Base-by-base conservation (phyloP, 2,797 vertebrate species). In the Macropodus opercularis region DNA sequence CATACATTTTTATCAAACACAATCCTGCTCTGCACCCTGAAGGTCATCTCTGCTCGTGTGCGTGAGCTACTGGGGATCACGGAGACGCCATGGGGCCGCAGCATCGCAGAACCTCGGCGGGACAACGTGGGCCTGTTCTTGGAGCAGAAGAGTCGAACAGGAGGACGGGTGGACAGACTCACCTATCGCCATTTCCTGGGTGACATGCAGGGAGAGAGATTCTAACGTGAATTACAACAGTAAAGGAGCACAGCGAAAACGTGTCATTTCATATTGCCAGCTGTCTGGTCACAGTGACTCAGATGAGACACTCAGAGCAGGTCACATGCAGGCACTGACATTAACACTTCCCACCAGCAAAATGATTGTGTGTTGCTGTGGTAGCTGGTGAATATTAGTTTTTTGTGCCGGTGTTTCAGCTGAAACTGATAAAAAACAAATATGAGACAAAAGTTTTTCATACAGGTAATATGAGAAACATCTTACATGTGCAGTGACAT, bases 61-160 rank as follows among this genome's bases (percentile, higher is more conserved):
- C 90, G 89, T 2, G 82, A 93, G 48, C 82, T 97, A 47, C 90
- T 98, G 77, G 88, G 89, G 35, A 91, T 92, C 73, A 87, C 90
- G 41, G 94, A 96, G 38, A 90, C 92, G 23, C 80, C 23, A 47
- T 96, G 94, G 91, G 91, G 40, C 34, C 91, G 85, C 61, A 94
- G 90, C 85, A 87, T 97, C 56, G 69, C 90, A 3, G 91, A 95
- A 57, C 93, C 92, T 1, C 92, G 64, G n/a, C 86, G 88, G 75
- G 96, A 96, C 72, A 70, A 59, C 23, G 26, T 77, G 66, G 90
- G 89, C 44, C 88, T 94, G 70, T 98, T 94, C 86, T 81, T 98
- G 71, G 94, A 96, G 83, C 74, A 8, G 39, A 99, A 96, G 87
- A 90, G 94, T 57, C 84, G 19, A 11, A 92, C 87, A 0, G 95